phyloP scores from a whole-genome alignment of 2,888 invertebrate species.

The Caenorhabditis sinica region DNA sequence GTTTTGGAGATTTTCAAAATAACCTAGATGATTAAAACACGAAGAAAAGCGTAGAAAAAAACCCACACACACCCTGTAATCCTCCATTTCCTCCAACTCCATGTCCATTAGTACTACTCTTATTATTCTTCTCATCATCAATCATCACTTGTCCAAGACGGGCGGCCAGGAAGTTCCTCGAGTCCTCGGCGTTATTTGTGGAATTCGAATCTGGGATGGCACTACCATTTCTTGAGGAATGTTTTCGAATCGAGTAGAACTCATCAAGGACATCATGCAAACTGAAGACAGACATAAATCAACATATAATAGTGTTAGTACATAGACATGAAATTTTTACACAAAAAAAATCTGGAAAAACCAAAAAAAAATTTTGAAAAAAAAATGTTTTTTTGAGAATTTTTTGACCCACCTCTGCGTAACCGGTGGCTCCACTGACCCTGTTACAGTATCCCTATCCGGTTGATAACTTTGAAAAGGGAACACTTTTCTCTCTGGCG shows the following conservation, averaged over 20 bases:
- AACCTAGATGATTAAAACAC: neutral
- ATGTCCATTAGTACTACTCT: neutral
- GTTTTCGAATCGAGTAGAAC: slow-evolving; percentile 55
- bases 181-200: slow-evolving; percentile 40
- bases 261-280: slow-evolving; percentile 72
- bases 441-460: neutral
- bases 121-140: slow-evolving; percentile 8
- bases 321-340: slow-evolving; percentile 2
- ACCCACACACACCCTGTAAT: slow-evolving; percentile 42
- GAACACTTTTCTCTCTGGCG: slow-evolving; percentile 62
- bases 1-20: slow-evolving; percentile 6
- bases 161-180: slow-evolving; percentile 60
- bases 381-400: neutral
- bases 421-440: neutral
- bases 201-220: slow-evolving; percentile 18
- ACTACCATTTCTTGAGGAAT: neutral
- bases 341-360: slow-evolving; percentile 9
- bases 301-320: slow-evolving; percentile 6
- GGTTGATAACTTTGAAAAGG: slow-evolving; percentile 52
- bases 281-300: slow-evolving; percentile 55
- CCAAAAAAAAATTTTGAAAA: slow-evolving; percentile 1
- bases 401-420: slow-evolving; percentile 27
- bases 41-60: slow-evolving; percentile 8
- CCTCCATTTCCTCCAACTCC: neutral
- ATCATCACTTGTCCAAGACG: slow-evolving; percentile 61